Evolutionary conservation across 2,888 invertebrate genomes (phyloP).

Genomic region (Macaria notata): DNA sequence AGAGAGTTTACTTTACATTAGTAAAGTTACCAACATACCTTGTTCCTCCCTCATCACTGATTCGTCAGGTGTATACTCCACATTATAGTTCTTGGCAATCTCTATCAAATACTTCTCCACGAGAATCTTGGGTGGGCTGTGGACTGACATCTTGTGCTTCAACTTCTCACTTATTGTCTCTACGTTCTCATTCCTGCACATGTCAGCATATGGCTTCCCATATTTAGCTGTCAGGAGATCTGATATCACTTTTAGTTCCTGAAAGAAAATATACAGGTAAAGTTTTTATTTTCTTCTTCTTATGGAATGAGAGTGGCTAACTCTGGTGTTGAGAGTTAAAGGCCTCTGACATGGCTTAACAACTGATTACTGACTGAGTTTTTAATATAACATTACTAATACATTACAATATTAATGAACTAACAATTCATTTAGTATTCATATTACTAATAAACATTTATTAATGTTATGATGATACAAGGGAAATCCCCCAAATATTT

Average conservation of each 20-base stretch:
- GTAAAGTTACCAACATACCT: conserved; percentile 48
- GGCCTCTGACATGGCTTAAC: no score
- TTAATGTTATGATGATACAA: no score
- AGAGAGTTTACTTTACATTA: no score
- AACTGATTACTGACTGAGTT: no score
- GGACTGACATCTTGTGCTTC: conserved; percentile 95
- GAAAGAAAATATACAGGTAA: conserved; percentile 31
- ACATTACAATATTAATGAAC: no score
- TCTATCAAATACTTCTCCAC: conserved; percentile 97
- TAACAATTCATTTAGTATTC: no score
- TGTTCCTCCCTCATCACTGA: conserved; percentile 91
- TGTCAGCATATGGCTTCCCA: conserved; percentile 95
- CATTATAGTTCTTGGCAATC: conserved; percentile 97
- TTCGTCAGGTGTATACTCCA: conserved; percentile 97
- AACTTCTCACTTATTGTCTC: conserved; percentile 94
- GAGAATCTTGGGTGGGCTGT: conserved; percentile 96
- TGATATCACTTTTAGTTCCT: conserved; percentile 90
- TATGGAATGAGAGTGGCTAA: no score
- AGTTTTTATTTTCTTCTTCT: no score
- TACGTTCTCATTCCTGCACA: conserved; percentile 91
- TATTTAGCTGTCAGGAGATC: conserved; percentile 96
- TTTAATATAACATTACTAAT: no score
- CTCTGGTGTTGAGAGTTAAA: no score
- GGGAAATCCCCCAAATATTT: no score
- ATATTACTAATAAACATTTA: no score